Evolutionary conservation across 2,888 invertebrate species (phyloP).

Genomic region (Aethes cnicana): DNA sequence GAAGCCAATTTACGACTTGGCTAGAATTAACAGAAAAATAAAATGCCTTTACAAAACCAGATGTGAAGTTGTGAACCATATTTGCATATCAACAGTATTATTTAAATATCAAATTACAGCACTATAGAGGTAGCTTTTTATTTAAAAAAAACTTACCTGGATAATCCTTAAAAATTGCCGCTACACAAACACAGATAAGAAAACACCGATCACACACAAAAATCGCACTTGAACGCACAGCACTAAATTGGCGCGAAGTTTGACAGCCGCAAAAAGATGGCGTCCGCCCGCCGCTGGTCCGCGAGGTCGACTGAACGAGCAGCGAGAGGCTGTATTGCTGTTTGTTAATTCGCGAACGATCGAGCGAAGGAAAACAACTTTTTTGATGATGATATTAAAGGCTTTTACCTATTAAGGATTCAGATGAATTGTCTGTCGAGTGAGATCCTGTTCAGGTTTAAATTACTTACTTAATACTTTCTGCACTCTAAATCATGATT

Average conservation of each 20-base stretch:
- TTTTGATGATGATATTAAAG: slow-evolving; percentile 11
- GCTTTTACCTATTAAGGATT: slow-evolving; percentile 9
- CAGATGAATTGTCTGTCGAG: neutral
- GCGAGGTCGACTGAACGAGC: slow-evolving; percentile 77
- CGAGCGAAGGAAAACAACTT: slow-evolving; percentile 29
- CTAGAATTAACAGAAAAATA: too few relatives aligned
- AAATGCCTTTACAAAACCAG: too few relatives aligned
- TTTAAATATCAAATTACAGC: slow-evolving; percentile 23
- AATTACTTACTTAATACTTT: too few relatives aligned
- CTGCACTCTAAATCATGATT: too few relatives aligned
- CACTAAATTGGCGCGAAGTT: slow-evolving; percentile 62
- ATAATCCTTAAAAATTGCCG: slow-evolving; percentile 9
- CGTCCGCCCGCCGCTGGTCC: slow-evolving; percentile 55
- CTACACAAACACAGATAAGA: slow-evolving; percentile 33
- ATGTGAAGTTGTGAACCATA: slow-evolving; percentile 6
- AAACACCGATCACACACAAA: slow-evolving; percentile 19
- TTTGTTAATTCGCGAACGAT: slow-evolving; percentile 24
- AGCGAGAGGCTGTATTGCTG: slow-evolving; percentile 45
- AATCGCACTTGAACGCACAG: slow-evolving; percentile 36
- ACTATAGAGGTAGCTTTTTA: neutral
- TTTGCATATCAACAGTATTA: slow-evolving; percentile 25
- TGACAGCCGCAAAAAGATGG: slow-evolving; percentile 52
- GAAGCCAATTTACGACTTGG: too few relatives aligned
- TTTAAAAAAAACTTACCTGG: slow-evolving; percentile 12
- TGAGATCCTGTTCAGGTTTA: neutral